phyloP scores from a whole-genome alignment of 2,797 vertebrate genomes.

The Zonotrichia albicollis region DNA sequence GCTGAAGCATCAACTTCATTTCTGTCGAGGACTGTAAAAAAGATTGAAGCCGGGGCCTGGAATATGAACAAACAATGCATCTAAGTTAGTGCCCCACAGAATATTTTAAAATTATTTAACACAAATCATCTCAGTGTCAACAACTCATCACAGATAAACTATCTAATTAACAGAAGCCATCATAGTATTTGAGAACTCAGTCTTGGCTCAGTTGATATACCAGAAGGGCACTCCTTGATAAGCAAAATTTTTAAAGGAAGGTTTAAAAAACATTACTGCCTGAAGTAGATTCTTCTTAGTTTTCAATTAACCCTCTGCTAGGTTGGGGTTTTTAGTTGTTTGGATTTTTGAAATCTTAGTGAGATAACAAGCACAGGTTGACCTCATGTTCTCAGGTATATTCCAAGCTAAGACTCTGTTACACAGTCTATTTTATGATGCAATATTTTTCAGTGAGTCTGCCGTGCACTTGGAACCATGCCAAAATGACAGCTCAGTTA shows the following conservation, averaged over 20 bases:
- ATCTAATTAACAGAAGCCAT: constrained; percentile 85
- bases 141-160: constrained; percentile 84
- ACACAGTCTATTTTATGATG: constrained; percentile 23
- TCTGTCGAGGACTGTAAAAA: constrained; percentile 65
- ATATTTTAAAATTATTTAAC: constrained; percentile 85
- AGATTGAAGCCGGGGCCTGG: constrained; percentile 66
- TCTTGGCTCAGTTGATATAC: constrained; percentile 82
- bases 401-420: constrained; percentile 37
- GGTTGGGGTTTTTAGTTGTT: neutral
- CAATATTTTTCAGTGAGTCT: constrained; percentile 37
- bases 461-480: constrained; percentile 14
- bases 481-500: constrained; percentile 73
- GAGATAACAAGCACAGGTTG: constrained; percentile 14
- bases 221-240: constrained; percentile 85
- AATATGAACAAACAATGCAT: constrained; percentile 77
- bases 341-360: constrained; percentile 19
- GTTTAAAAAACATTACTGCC: constrained; percentile 74
- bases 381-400: constrained; percentile 51
- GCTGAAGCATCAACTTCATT: constrained; percentile 62
- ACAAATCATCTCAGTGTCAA: constrained; percentile 83
- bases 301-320: constrained; percentile 79
- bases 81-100: constrained; percentile 77
- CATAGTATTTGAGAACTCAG: constrained; percentile 84
- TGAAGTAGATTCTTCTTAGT: constrained; percentile 72
- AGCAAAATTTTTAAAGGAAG: constrained; percentile 81